Base-by-base conservation (phyloP, 2,113 vertebrate genomes). In the Amphiprion ocellaris region DNA sequence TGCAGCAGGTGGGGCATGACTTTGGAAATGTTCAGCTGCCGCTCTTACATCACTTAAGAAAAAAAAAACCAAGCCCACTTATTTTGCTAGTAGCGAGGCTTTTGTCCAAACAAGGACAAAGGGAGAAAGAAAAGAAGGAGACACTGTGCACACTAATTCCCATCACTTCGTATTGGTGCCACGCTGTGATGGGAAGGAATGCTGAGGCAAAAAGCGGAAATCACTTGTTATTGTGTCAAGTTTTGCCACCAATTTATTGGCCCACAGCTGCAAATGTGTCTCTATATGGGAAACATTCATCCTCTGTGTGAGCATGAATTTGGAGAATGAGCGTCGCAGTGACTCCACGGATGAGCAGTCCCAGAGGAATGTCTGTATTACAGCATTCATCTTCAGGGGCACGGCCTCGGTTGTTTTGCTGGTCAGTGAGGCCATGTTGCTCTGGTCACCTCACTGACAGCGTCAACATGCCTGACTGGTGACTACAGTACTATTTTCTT, bases 101-200 rank as follows among this genome's bases (percentile, higher is more conserved):
- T 82, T 83, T 90, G 81, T 86, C 92, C 87, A 88, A 93, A 92
- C 67, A 91, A 89, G 89, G 86, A 28, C 63, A 87, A 81, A 61
- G 49, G 66, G 52, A 30, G 59, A 30, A 47, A 16, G 65, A 74
- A 71, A 59, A 39, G 73, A 74, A 46, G 28, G 58, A 89, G 56
- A 86, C 49, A 11, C 39, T 33, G 16, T 65, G 72, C 68, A 39
- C 56, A 0, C 37, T 3, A 49, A 50, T 70, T 86, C 70, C 28
- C 59, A 41, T 0, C 0, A 19, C 19, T 28, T 60, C 26, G 0
- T 78, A 49, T 69, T 60, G 39, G 76, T 56, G 76, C 49, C 66
- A 0, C 0, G 63, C 2, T 61, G 50, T 26, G 61, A 68, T 46
- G 21, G 67, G 10, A 2, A 60, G n/a, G 63, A 82, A 61, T 16